Evolutionary conservation across 2,888 invertebrate species (phyloP).

Genomic region (Chrysolina americana): DNA sequence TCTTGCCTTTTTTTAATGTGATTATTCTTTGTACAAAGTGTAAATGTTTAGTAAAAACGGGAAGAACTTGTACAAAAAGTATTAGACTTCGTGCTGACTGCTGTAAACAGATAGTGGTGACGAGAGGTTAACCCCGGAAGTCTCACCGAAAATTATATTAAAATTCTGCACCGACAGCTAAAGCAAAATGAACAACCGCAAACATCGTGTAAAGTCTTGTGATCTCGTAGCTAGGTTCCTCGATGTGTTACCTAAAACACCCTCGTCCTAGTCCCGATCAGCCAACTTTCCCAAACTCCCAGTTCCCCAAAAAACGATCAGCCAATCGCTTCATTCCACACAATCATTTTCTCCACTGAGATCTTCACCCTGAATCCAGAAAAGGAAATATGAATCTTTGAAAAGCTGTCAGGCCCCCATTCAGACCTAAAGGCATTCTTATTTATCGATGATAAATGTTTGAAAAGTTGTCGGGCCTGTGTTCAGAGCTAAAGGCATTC

Average conservation of each 20-base stretch:
- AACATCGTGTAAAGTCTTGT: conserved; percentile 67
- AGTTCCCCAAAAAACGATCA: conserved; percentile 48
- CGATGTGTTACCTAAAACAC: conserved; percentile 74
- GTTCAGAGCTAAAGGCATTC: not conserved
- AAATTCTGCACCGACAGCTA: conserved; percentile 54
- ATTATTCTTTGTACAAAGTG: conserved; percentile 78
- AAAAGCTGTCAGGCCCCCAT: not conserved
- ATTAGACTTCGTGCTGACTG: conserved; percentile 67
- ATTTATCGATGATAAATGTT: not conserved
- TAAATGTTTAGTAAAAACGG: conserved; percentile 69
- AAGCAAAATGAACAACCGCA: conserved; percentile 45
- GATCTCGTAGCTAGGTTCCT: conserved; percentile 72
- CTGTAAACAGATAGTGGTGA: conserved; percentile 66
- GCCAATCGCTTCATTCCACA: conserved; percentile 45
- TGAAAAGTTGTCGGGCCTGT: not conserved
- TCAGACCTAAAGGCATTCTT: not conserved
- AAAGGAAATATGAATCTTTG: not conserved
- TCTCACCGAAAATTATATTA: conserved; percentile 54
- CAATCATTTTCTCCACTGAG: conserved; percentile 33
- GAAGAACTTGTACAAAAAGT: conserved; percentile 69
- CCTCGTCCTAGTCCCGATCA: conserved; percentile 71
- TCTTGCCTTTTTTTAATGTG: too few species aligned
- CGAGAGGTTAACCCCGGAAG: conserved; percentile 63
- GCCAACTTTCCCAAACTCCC: conserved; percentile 50
- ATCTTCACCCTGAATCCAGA: conserved; percentile 24